These are phyloP conservation scores for Diachasmimorpha longicaudata DNA, from an alignment of 1,140 invertebrate genomes.

Conservation along the genomic window DNA sequence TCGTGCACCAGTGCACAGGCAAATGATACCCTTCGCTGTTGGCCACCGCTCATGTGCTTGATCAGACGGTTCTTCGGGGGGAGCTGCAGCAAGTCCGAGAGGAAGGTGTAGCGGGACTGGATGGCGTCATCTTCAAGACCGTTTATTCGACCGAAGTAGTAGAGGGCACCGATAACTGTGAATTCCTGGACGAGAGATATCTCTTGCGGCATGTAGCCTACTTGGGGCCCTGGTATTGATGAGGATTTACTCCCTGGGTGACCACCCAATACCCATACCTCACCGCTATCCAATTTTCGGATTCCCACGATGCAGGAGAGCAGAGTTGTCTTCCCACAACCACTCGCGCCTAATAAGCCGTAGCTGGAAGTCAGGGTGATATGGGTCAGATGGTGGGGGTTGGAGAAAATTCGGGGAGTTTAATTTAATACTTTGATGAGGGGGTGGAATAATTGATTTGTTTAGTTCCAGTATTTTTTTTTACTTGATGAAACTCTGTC, in stretches of 20 bases:
- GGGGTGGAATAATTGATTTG: no score
- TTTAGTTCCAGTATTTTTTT: no score
- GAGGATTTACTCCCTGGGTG: conserved; percentile 74
- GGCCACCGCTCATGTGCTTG: conserved; percentile 82
- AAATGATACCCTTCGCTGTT: conserved; percentile 86
- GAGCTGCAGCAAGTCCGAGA: conserved; percentile 76
- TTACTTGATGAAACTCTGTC: no score
- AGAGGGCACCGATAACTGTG: conserved; percentile 82
- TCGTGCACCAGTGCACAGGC: conserved; percentile 86
- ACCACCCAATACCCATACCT: conserved; percentile 80
- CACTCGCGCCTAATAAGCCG: conserved; percentile 84
- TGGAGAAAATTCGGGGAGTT: background rate
- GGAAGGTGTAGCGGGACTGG: conserved; percentile 70
- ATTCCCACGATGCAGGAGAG: conserved; percentile 86
- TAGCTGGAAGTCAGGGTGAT: conserved; percentile 69
- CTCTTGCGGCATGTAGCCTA: conserved; percentile 90
- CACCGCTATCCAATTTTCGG: conserved; percentile 74
- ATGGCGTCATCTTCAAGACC: conserved; percentile 74
- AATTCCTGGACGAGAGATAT: conserved; percentile 88
- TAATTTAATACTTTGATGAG: no score
- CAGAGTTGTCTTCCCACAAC: conserved; percentile 85
- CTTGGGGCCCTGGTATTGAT: conserved; percentile 78
- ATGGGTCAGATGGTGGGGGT: background rate
- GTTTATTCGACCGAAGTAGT: conserved; percentile 88
- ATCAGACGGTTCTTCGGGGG: conserved; percentile 69